These are phyloP conservation scores for Ciconia maguari DNA, from an alignment of 2,113 vertebrate species.

Conservation along the genomic window DNA sequence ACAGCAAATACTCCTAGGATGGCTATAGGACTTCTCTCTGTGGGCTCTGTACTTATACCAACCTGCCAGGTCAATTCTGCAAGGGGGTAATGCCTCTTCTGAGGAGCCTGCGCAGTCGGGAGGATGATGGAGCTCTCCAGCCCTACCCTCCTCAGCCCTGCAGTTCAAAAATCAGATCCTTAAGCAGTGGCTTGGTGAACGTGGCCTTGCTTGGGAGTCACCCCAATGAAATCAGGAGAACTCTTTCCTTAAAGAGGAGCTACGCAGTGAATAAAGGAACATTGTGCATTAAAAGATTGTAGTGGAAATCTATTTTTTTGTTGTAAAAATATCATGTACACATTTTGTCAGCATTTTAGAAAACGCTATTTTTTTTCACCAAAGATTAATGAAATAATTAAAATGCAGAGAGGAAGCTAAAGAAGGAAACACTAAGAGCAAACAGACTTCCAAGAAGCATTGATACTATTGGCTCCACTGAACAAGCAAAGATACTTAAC, in stretches of 20 bases:
- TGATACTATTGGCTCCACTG: not conserved
- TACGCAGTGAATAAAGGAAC: not conserved
- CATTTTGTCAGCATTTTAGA: not conserved
- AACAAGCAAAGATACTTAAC: not conserved
- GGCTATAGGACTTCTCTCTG: not conserved
- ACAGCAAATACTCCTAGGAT: not conserved
- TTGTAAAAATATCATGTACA: not conserved
- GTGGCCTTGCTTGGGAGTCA: not conserved
- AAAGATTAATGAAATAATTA: not conserved
- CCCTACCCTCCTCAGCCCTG: not conserved
- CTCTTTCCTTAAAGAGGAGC: not conserved
- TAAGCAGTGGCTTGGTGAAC: not conserved
- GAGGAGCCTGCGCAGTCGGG: fast-evolving
- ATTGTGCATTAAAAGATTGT: not conserved
- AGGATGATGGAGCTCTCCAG: not conserved
- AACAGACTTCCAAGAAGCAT: not conserved
- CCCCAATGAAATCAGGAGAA: not conserved
- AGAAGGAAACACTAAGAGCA: not conserved
- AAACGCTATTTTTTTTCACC: not conserved
- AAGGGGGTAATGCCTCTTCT: no score
- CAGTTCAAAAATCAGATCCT: not conserved
- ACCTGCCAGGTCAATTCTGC: not conserved
- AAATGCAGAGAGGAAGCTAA: not conserved
- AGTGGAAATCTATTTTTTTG: not conserved
- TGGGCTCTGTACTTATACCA: not conserved